phyloP scores from a whole-genome alignment of 2,888 invertebrate species.

The Scaptomyza caliginosa region DNA sequence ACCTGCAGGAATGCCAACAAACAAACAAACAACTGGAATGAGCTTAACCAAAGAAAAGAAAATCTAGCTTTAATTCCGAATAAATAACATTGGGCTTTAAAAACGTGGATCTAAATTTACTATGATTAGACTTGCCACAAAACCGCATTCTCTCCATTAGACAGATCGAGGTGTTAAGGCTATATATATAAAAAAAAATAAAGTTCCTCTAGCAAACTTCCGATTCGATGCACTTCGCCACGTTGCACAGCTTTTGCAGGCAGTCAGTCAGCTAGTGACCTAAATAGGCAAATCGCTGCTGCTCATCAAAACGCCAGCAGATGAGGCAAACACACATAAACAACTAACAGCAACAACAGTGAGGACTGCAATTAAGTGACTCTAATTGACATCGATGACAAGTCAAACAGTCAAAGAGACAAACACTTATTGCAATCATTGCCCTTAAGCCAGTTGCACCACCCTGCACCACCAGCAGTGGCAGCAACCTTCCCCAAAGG shows the following conservation, averaged over 20 bases:
- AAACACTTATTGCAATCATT: not conserved
- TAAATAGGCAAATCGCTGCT: conserved; percentile 54
- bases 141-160: conserved; percentile 32
- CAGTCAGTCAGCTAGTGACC: conserved; percentile 49
- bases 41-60: not conserved
- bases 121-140: conserved; percentile 30
- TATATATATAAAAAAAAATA: conserved; percentile 50
- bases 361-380: conserved; percentile 38
- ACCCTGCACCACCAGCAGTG: not conserved
- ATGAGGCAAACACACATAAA: conserved; percentile 1
- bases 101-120: conserved; percentile 3
- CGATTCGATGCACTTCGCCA: conserved; percentile 69
- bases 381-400: conserved; percentile 43
- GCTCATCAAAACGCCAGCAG: conserved; percentile 42
- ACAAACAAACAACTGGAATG: not conserved
- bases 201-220: conserved; percentile 57
- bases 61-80: not conserved
- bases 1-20: conserved; percentile 17
- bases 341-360: conserved; percentile 8
- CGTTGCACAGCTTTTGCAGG: conserved; percentile 46
- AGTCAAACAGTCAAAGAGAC: conserved; percentile 27
- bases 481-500: conserved; percentile 44
- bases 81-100: not conserved
- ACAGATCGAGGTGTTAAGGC: too few relatives aligned
- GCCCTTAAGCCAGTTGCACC: conserved; percentile 28